These are phyloP conservation scores for Drosophila murphyi DNA, from an alignment of 1,140 invertebrate species.

Conservation along the genomic window DNA sequence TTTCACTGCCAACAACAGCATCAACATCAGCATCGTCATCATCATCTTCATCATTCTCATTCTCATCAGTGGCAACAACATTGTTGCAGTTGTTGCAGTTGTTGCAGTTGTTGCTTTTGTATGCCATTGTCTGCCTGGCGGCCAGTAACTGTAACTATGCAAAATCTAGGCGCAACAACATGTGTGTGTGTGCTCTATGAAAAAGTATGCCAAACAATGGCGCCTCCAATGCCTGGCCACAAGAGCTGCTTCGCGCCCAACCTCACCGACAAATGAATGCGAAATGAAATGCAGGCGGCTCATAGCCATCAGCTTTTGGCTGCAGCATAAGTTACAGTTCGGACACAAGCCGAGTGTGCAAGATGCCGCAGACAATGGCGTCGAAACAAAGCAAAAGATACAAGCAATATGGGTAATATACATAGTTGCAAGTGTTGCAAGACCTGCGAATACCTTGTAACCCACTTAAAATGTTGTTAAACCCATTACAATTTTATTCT, in stretches of 20 bases:
- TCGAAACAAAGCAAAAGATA: conserved; percentile 58
- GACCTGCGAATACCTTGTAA: conserved; percentile 13
- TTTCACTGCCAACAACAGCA: conserved; percentile 24
- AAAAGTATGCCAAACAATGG: conserved; percentile 80
- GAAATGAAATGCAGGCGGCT: conserved; percentile 55
- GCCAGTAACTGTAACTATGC: conserved; percentile 74
- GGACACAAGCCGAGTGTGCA: conserved; percentile 38
- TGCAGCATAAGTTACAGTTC: conserved; percentile 68
- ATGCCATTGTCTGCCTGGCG: conserved; percentile 72
- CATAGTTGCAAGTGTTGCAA: not conserved
- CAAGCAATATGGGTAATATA: conserved; percentile 2
- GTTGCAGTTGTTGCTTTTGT: conserved; percentile 55
- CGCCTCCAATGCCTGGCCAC: conserved; percentile 68
- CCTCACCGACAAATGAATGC: conserved; percentile 35
- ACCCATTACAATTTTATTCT: too few species aligned
- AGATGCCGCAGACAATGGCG: conserved; percentile 54
- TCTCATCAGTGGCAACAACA: conserved; percentile 38
- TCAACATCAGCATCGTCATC: conserved; percentile 26
- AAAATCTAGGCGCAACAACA: conserved; percentile 60
- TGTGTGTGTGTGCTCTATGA: conserved; percentile 35
- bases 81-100: conserved; percentile 54
- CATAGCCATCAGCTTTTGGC: conserved; percentile 72
- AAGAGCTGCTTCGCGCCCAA: conserved; percentile 41
- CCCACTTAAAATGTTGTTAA: too few species aligned
- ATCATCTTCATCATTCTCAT: conserved; percentile 26